Evolutionary conservation across 1,140 invertebrate genomes (phyloP).

Genomic region (Notospermus geniculatus): DNA sequence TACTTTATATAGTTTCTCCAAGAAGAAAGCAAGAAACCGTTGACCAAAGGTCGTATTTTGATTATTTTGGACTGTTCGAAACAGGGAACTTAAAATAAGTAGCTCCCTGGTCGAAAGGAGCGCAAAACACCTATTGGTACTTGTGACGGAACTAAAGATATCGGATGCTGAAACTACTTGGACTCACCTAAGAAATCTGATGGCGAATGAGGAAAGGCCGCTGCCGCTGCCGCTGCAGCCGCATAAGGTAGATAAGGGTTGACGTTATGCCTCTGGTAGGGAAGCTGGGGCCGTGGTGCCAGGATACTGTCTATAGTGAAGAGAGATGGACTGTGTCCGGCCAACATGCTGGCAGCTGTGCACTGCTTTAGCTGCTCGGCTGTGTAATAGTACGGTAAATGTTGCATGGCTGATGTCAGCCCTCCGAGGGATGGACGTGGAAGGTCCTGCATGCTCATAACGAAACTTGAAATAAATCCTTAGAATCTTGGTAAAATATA

Average conservation of each 20-base stretch:
- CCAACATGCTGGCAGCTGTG: slow-evolving; percentile 24
- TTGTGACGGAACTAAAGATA: too few species aligned
- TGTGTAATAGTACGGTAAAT: slow-evolving; percentile 33
- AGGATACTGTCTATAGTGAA: slow-evolving; percentile 43
- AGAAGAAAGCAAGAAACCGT: too few species aligned
- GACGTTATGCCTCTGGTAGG: slow-evolving; percentile 26
- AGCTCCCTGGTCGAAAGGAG: too few species aligned
- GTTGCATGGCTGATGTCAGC: slow-evolving; percentile 22
- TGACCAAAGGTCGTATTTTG: too few species aligned
- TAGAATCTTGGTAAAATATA: too few species aligned
- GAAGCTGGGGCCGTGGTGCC: slow-evolving; percentile 31
- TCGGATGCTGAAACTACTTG: neutral
- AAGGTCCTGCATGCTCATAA: too few species aligned
- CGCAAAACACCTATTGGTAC: too few species aligned
- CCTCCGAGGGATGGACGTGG: neutral
- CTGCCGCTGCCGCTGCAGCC: neutral
- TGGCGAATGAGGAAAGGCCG: slow-evolving; percentile 10
- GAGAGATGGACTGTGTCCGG: slow-evolving; percentile 24
- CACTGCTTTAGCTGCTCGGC: slow-evolving; percentile 32
- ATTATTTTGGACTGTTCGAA: too few species aligned
- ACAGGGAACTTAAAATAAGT: too few species aligned
- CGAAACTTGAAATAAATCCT: too few species aligned
- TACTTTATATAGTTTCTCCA: too few species aligned
- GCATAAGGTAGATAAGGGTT: slow-evolving; percentile 25
- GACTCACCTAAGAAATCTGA: slow-evolving; percentile 34